Conservation (phyloP, 2,888 invertebrate genomes). For the Platycnemis pennipes region DNA sequence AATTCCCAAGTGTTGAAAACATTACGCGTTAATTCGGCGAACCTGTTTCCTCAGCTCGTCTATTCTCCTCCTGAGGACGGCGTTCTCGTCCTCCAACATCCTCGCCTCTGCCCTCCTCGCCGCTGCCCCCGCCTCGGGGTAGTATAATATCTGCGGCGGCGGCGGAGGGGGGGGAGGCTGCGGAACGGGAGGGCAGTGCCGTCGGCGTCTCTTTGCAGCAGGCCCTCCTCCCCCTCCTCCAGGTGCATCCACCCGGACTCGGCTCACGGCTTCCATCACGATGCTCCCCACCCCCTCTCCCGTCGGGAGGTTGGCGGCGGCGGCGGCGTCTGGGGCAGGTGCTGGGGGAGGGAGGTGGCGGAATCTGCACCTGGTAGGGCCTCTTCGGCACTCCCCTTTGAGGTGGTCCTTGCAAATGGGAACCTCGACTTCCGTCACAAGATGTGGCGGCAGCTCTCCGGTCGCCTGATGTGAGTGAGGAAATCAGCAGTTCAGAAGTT, state of each 20-base stretch:
- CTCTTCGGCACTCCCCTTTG: conserved; percentile 82
- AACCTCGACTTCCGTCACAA: conserved; percentile 76
- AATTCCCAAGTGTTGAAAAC: neutral
- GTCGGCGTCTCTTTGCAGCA: conserved; percentile 55
- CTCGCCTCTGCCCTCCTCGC: conserved; percentile 52
- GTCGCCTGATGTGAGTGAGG: conserved; percentile 78
- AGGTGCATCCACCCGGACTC: conserved; percentile 68
- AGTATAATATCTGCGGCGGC: conserved; percentile 56
- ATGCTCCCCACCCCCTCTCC: conserved; percentile 31
- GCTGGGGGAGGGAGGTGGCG: conserved; percentile 78
- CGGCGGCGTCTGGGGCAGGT: conserved; percentile 45
- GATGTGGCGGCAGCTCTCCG: conserved; percentile 86
- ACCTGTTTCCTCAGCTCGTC: conserved; percentile 87
- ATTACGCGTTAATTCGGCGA: neutral
- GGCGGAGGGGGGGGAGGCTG: conserved; percentile 46
- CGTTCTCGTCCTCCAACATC: conserved; percentile 85
- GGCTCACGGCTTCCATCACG: conserved; percentile 42
- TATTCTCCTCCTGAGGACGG: conserved; percentile 84
- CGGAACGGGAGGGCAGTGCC: conserved; percentile 43
- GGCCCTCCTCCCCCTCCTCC: conserved; percentile 55
- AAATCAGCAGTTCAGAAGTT: neutral
- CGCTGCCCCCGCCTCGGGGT: conserved; percentile 47
- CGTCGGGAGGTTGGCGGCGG: neutral
- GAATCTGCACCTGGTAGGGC: conserved; percentile 78
- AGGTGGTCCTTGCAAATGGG: conserved; percentile 84